Evolutionary conservation across 2,797 vertebrate genomes (phyloP), one percentile per base, ranked within the genome.

Genomic region (Peromyscus aztecus): DNA sequence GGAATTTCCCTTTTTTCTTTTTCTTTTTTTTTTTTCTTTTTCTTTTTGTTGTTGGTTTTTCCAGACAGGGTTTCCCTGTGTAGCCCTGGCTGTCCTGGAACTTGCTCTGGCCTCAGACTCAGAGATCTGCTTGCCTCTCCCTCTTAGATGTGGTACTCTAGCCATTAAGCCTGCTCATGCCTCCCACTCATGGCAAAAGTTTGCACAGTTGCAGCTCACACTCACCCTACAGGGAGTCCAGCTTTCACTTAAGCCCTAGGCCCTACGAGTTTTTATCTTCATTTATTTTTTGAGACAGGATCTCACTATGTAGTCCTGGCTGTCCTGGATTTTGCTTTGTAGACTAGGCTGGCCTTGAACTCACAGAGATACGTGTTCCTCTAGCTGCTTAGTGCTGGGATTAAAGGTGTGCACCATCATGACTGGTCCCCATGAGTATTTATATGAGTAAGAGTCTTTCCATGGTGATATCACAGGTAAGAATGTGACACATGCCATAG

Each of bases 401-500:
- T 81, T 81, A 81, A 59, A 81, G n/a, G 24, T 24, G 34, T 81
- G n/a, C 12, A 27, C 12, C 0, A 82, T 40, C n/a, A 73, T 0
- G n/a, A 23, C n/a, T 73, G n/a, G 4, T 76, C 27, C 24, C 24
- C 40, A 29, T 12, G 16, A 77, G 40, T 49, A 43, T 78, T 31
- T 49, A 80, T 59, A 76, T 31, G 13, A 89, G 31, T 49, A 40
- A 49, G 19, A 6, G 10, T 31, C 73, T 93, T 34, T 37, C 75
- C 4, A 9, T 0, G 13, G 46, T 63, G 29, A 49, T 3, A 23
- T 6, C 46, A n/a, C 49, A 46, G 43, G 29, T 31, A 31, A 69
- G 21, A 29, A 12, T 5, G 6, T 2, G 8, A 27, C 0, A 34
- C 0, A 31, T 17, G 17, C 34, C 34, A n/a, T 17, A 49, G 43